Evolutionary conservation across 2,113 vertebrate species (phyloP).

Genomic region (Dicrurus megarhynchus): DNA sequence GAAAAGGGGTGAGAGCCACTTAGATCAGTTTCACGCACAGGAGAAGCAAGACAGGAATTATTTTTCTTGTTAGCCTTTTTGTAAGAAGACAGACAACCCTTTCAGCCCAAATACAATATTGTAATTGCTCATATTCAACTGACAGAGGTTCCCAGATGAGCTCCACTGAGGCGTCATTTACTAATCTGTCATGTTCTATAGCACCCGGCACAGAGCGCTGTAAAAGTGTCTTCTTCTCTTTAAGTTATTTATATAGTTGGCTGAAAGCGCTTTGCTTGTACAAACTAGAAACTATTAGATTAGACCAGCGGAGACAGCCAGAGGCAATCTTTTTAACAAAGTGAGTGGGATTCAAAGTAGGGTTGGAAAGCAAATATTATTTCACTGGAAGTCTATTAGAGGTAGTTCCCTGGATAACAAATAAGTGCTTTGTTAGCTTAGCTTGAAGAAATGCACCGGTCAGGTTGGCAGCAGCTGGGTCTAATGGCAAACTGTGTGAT

Average conservation of each 20-base stretch:
- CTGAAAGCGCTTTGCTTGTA: conserved; percentile 83
- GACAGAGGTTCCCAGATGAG: conserved; percentile 74
- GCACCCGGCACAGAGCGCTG: conserved; percentile 52
- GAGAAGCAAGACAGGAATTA: conserved; percentile 63
- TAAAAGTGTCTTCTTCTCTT: conserved; percentile 76
- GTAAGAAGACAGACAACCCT: conserved; percentile 69
- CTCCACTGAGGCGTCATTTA: conserved; percentile 66
- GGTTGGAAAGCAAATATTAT: conserved; percentile 85
- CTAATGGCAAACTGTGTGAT: conserved; percentile 66
- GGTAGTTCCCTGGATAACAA: conserved; percentile 74
- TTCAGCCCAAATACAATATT: conserved; percentile 74
- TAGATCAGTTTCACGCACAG: conserved; percentile 26
- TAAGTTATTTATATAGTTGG: conserved; percentile 83
- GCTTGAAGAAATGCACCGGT: conserved; percentile 68
- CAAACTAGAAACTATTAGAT: conserved; percentile 88
- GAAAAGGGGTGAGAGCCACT: not conserved
- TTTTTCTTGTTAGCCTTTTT: conserved; percentile 69
- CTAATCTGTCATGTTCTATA: conserved; percentile 80
- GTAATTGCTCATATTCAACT: conserved; percentile 73
- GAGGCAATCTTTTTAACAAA: conserved; percentile 85
- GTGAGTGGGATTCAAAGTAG: conserved; percentile 84
- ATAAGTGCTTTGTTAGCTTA: conserved; percentile 83
- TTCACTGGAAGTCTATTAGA: conserved; percentile 83
- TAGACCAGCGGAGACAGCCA: conserved; percentile 81
- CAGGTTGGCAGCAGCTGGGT: conserved; percentile 78